Evolutionary conservation across 2,113 vertebrate genomes (phyloP).

Genomic region (Stegostoma tigrinum): DNA sequence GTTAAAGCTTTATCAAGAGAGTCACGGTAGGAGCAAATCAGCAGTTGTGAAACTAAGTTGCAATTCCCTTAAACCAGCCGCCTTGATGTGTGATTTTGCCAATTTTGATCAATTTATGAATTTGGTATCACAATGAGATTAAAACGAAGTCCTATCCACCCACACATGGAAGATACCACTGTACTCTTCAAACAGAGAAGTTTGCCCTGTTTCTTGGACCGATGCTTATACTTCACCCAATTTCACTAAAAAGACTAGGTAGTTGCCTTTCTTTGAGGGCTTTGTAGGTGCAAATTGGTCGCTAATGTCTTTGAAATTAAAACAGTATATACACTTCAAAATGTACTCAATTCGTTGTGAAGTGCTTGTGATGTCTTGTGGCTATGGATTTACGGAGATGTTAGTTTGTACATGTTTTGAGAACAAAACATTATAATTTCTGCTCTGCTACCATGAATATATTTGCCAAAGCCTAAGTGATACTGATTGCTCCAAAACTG

Average conservation of each 20-base stretch:
- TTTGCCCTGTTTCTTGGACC: neutral
- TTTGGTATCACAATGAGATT: neutral
- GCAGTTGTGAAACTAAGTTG: conserved; percentile 48
- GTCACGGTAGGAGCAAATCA: conserved; percentile 51
- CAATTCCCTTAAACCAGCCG: conserved; percentile 37
- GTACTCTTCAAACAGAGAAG: neutral
- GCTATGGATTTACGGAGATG: neutral
- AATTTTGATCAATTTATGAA: neutral
- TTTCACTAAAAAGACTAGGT: neutral
- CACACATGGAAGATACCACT: neutral
- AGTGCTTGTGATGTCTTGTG: neutral
- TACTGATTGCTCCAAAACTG: neutral
- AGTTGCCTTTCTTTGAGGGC: neutral
- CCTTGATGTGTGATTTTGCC: neutral
- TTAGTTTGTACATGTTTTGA: neutral
- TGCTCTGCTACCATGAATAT: neutral
- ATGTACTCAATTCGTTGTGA: neutral
- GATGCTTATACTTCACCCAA: neutral
- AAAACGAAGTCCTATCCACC: neutral
- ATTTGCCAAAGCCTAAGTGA: neutral
- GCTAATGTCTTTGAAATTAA: too few relatives aligned
- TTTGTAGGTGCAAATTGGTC: neutral
- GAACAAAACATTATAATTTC: neutral
- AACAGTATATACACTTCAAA: neutral
- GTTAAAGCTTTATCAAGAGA: conserved; percentile 40